phyloP scores from a whole-genome alignment of 2,888 invertebrate genomes.

The Busseola fusca region DNA sequence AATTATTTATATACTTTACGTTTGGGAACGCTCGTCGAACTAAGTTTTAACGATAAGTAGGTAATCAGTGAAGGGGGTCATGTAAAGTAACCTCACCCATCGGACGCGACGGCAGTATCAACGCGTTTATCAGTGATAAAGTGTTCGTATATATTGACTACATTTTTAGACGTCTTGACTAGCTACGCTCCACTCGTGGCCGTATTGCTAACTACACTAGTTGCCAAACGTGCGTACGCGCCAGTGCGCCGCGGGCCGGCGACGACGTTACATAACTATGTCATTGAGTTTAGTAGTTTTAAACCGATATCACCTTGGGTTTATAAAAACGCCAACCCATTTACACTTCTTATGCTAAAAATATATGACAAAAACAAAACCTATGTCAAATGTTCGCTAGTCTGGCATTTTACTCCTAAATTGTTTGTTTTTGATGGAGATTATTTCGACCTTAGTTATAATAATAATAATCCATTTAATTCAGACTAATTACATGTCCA shows the following conservation, averaged over 20 bases:
- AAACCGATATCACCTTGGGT: slow-evolving; percentile 67
- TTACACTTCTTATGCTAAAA: not conserved
- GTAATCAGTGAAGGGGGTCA: slow-evolving; percentile 55
- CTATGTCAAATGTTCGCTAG: not conserved
- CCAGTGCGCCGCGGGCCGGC: slow-evolving; percentile 56
- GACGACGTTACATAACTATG: slow-evolving; percentile 73
- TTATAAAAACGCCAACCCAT: slow-evolving; percentile 44
- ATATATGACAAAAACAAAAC: not conserved
- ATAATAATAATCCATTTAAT: no score
- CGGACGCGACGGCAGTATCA: slow-evolving; percentile 54
- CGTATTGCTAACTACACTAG: slow-evolving; percentile 66
- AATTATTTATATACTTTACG: slow-evolving; percentile 34
- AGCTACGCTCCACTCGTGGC: slow-evolving; percentile 59
- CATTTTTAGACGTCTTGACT: slow-evolving; percentile 51
- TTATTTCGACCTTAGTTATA: no score
- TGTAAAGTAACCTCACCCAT: slow-evolving; percentile 60
- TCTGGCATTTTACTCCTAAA: not conserved
- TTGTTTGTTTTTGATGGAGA: not conserved
- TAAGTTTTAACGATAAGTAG: slow-evolving; percentile 44
- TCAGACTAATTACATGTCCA: no score
- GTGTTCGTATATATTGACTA: slow-evolving; percentile 45
- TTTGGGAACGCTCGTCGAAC: slow-evolving; percentile 37
- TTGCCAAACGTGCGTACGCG: slow-evolving; percentile 76
- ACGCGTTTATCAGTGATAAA: slow-evolving; percentile 67
- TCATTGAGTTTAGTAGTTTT: slow-evolving; percentile 69